phyloP scores from a whole-genome alignment of 2,113 vertebrate species.

The Lamprotornis superbus region DNA sequence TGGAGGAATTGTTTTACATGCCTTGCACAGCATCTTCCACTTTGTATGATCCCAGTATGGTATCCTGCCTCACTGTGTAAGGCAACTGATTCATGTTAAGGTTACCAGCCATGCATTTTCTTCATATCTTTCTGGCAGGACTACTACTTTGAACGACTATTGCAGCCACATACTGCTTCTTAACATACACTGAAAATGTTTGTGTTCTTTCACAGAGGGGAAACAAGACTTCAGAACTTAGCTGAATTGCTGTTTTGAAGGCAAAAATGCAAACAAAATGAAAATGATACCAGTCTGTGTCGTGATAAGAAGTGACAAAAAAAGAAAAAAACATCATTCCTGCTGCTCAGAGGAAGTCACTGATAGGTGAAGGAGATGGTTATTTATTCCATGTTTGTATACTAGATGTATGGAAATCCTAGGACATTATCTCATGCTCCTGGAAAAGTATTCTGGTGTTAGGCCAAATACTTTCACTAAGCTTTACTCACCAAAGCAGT shows the following conservation, averaged over 20 bases:
- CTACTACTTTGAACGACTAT: fast-evolving
- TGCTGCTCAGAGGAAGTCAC: background rate
- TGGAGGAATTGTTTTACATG: background rate
- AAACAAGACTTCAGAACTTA: background rate
- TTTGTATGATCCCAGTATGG: background rate
- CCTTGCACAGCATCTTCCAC: background rate
- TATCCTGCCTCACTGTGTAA: background rate
- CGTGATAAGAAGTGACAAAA: background rate
- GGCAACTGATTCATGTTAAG: background rate
- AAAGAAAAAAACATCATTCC: background rate
- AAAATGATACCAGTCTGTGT: background rate
- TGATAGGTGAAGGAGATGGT: background rate
- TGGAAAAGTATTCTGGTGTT: background rate
- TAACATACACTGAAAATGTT: background rate
- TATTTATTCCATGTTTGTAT: background rate
- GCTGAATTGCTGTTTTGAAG: background rate
- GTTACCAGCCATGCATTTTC: background rate
- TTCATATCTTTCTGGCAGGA: background rate
- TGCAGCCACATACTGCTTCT: background rate
- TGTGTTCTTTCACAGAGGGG: background rate
- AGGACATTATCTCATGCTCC: background rate
- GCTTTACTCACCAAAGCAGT: background rate
- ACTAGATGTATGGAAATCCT: background rate
- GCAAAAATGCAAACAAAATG: background rate
- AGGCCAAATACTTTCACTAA: background rate